A percentile compares a stretch with the other conserved stretches of the same genome.
phyloP scores from a whole-genome alignment of 2,888 invertebrate species.

The Ischnus inquisitorius region DNA sequence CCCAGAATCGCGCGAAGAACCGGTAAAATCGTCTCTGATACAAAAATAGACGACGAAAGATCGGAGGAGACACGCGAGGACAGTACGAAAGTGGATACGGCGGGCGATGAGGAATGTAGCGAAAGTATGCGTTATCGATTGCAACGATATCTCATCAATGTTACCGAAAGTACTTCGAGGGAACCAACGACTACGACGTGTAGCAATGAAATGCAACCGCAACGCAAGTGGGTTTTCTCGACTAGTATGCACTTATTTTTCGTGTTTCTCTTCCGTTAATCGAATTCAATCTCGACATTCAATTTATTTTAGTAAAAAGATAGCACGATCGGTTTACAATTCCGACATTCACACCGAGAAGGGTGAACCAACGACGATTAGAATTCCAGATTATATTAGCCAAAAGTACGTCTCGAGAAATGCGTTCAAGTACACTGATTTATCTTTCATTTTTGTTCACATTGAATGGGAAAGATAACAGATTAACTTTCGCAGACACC shows the following conservation, averaged over 20 bases:
- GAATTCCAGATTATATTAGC: background rate
- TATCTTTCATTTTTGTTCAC: background rate
- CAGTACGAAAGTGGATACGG: background rate
- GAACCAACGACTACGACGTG: background rate
- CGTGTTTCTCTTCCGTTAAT: background rate
- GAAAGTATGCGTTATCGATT: background rate
- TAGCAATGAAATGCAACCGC: too few relatives aligned
- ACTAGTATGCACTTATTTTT: background rate
- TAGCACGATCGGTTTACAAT: background rate
- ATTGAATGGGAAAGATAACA: background rate
- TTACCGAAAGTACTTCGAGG: background rate
- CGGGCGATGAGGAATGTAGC: background rate
- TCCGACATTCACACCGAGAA: constrained; percentile 17
- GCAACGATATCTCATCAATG: constrained; percentile 6
- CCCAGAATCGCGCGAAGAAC: background rate
- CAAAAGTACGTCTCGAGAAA: constrained; percentile 1
- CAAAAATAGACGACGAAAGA: background rate
- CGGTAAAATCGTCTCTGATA: background rate
- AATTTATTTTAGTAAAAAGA: constrained; percentile 1
- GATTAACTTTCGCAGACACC: constrained; percentile 6
- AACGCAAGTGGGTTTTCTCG: background rate
- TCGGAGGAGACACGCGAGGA: background rate
- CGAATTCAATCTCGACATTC: background rate
- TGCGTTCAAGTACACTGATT: background rate
- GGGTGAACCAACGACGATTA: background rate